Evolutionary conservation across 2,113 vertebrate species (phyloP), one percentile per base, ranked within the genome.

Genomic region (Solea solea): DNA sequence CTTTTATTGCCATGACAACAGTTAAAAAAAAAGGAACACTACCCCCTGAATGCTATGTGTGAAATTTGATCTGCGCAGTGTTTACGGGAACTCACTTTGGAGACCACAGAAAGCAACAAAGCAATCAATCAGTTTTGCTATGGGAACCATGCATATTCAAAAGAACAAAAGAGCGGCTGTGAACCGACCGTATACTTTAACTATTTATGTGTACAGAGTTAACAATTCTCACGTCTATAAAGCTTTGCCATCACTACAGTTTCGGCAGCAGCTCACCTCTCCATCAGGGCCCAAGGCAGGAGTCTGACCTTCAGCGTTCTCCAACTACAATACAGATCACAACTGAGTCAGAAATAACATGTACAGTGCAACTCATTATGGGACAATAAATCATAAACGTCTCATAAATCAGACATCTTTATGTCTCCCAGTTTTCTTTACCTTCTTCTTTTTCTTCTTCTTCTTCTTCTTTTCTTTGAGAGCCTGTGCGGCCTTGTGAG

Each of bases 391-490:
- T 0, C 8, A 52, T 25, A 27, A 54, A 28, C 7, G 25, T 52
- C 16, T 28, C 9, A 53, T 9, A 48, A 11, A 10, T 1, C 1
- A 2, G 8, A 12, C 11, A 46, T 12, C n/a, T 13, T 7, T 62
- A 5, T 34, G 25, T 10, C 44, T 15, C 6, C 7, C 14, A n/a
- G 15, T 15, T 28, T 60, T 28, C 14, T 27, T 28, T 80, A 92
- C 93, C 90, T 97, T 99, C 94, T 97, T 98, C 68, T 97, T 92
- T 44, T 89, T 99, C 91, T 98, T 98, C 89, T 97, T 98, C 70
- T 97, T 96, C 90, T 97, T 97, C 78, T 98, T 98, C 64, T 96
- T 98, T 86, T 98, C 97, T 78, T 98, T 98, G 75, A 97, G 95
- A 0, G 96, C 97, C 90, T 99, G 97, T 0, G 94, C 97, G 0